phyloP scores from a whole-genome alignment of 1,140 invertebrate species.

The Drosophila varians region DNA sequence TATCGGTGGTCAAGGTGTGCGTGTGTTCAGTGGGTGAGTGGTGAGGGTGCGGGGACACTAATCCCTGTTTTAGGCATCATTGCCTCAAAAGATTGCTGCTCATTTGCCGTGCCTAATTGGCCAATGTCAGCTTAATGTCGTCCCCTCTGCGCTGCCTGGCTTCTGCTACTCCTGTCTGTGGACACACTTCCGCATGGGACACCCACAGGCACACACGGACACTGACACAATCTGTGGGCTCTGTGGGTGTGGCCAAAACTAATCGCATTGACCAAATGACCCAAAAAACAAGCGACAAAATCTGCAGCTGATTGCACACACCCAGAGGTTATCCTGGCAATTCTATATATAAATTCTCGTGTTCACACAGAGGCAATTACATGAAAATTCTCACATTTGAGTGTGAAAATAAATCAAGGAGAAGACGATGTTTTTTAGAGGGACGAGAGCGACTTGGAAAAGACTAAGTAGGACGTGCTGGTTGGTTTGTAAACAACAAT shows the following conservation, averaged over 20 bases:
- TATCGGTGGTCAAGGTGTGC: constrained; percentile 40
- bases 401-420: constrained; percentile 71
- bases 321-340: constrained; percentile 39
- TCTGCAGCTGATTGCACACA: constrained; percentile 71
- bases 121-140: constrained; percentile 78
- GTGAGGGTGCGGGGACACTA: constrained; percentile 5
- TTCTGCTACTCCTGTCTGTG: constrained; percentile 1
- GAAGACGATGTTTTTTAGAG: constrained; percentile 22
- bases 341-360: constrained; percentile 66
- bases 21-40: neutral
- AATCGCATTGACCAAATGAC: constrained; percentile 74
- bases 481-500: constrained; percentile 47
- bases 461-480: constrained; percentile 30
- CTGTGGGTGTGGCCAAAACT: constrained; percentile 56
- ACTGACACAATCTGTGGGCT: constrained; percentile 23
- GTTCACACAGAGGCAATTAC: constrained; percentile 61
- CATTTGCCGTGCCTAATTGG: constrained; percentile 77
- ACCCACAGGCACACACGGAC: constrained; percentile 6
- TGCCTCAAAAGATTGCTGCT: constrained; percentile 79
- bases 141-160: constrained; percentile 19
- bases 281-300: constrained; percentile 75
- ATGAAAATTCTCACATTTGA: constrained; percentile 60
- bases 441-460: neutral
- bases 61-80: constrained; percentile 69
- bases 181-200: constrained; percentile 44